Evolutionary conservation across 2,113 vertebrate species (phyloP).

Genomic region (Cavia aperea): DNA sequence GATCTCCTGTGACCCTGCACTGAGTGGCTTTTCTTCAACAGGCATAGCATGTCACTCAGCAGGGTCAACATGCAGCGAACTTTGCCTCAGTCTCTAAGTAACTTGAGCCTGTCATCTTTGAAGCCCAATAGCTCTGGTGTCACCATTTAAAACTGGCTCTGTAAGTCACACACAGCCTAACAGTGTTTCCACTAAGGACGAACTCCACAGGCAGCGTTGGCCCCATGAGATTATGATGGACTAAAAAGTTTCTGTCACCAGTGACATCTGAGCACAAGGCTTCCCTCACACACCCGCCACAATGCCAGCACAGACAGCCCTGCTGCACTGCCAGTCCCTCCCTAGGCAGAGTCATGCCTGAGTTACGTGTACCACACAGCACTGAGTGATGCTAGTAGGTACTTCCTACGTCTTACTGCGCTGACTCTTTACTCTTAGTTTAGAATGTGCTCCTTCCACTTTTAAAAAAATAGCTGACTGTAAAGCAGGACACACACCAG

Average conservation of each 20-base stretch:
- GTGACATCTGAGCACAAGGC: background rate
- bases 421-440: background rate
- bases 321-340: background rate
- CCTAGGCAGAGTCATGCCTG: background rate
- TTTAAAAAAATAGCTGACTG: background rate
- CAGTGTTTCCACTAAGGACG: background rate
- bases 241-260: background rate
- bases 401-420: background rate
- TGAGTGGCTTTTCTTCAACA: background rate
- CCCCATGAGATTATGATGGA: background rate
- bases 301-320: background rate
- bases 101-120: background rate
- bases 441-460: background rate
- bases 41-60: background rate
- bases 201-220: background rate
- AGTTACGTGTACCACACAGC: too few relatives aligned
- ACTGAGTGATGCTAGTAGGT: background rate
- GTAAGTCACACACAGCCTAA: background rate
- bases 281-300: background rate
- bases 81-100: background rate
- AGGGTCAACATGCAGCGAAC: background rate
- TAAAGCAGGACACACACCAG: background rate
- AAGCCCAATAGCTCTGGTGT: background rate
- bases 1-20: background rate
- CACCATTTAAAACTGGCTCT: constrained; percentile 5